A percentile compares a stretch with the other conserved stretches of the same genome.
Evolutionary conservation across 2,797 vertebrate genomes (phyloP).

Genomic region (Furcifer pardalis): DNA sequence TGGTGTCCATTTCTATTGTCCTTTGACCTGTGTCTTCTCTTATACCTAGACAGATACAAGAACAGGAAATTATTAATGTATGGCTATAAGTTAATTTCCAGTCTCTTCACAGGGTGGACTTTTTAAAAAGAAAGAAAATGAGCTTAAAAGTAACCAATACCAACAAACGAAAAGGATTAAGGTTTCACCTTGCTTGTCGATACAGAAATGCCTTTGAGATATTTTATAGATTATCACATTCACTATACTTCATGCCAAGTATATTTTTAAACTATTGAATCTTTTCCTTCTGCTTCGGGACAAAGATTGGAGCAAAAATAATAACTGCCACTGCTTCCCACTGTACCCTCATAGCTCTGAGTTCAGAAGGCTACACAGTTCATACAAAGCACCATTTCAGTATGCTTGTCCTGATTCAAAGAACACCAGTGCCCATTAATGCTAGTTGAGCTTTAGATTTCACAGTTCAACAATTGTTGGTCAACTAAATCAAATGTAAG

Average conservation of each 20-base stretch:
- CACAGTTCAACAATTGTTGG: background rate
- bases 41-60: background rate
- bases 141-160: background rate
- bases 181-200: background rate
- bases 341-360: background rate
- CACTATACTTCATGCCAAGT: background rate
- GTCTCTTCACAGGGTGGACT: background rate
- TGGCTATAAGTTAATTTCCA: background rate
- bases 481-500: background rate
- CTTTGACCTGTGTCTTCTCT: background rate
- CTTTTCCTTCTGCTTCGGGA: background rate
- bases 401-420: background rate
- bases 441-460: constrained; percentile 9
- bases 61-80: background rate
- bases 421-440: background rate
- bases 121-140: background rate
- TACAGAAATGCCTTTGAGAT: background rate
- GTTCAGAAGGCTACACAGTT: background rate
- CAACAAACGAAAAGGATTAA: background rate
- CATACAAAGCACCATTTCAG: background rate
- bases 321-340: background rate
- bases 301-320: background rate
- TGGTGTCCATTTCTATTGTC: background rate
- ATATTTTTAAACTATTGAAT: background rate
- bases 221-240: background rate